phyloP scores from a whole-genome alignment of 2,113 vertebrate genomes.

The Cricetomys ansorgei region DNA sequence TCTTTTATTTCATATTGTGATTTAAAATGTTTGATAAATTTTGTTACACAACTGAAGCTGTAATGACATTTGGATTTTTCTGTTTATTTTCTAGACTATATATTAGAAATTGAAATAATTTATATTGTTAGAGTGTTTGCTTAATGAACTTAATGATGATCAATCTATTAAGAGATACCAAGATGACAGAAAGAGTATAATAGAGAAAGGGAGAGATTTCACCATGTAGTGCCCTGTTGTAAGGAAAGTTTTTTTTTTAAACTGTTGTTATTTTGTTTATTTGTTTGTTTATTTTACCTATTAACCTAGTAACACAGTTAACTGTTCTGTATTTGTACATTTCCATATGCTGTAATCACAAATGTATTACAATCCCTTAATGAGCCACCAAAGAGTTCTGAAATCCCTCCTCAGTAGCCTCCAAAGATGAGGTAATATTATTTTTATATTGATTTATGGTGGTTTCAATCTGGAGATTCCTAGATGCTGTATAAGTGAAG shows the following conservation, averaged over 20 bases:
- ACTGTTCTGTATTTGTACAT: background rate
- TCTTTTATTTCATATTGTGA: background rate
- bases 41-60: background rate
- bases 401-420: background rate
- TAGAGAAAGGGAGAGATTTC: rapidly evolving
- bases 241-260: background rate
- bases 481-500: background rate
- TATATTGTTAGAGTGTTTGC: background rate
- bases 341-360: background rate
- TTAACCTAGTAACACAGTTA: background rate
- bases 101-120: background rate
- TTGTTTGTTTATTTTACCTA: background rate
- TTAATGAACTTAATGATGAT: background rate
- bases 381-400: rapidly evolving
- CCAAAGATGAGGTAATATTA: background rate
- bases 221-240: background rate
- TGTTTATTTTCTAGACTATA: background rate
- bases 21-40: background rate
- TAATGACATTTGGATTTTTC: too few relatives aligned
- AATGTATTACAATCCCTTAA: background rate
- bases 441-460: background rate
- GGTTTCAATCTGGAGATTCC: background rate
- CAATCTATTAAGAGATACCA: background rate
- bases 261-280: background rate
- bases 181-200: background rate